Percentiles rank a stretch among this genome's conserved stretches.
These are phyloP conservation scores for Oppia nitens DNA, from an alignment of 1,140 invertebrate genomes.

Conservation along the genomic window DNA sequence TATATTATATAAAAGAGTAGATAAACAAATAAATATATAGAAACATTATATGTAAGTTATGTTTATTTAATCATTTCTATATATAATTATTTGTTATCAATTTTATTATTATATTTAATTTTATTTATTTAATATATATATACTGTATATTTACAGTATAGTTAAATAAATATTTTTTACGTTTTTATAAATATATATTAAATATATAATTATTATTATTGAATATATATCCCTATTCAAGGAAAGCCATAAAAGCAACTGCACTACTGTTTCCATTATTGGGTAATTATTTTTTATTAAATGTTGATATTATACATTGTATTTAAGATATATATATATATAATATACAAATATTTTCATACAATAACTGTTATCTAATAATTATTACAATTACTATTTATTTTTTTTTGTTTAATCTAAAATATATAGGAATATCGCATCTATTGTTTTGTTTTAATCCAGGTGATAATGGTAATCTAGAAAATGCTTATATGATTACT, in stretches of 20 bases:
- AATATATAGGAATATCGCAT: slow-evolving; percentile 30
- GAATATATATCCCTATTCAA: slow-evolving; percentile 21
- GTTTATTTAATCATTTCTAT: no score
- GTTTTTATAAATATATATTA: no score
- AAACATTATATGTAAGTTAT: no score
- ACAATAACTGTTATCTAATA: neutral
- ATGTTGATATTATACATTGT: neutral
- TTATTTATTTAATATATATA: no score
- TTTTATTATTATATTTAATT: no score
- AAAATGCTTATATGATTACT: slow-evolving; percentile 31
- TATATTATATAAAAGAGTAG: no score
- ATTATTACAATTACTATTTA: neutral
- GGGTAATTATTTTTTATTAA: slow-evolving; percentile 21
- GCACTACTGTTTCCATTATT: slow-evolving; percentile 38
- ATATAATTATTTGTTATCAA: no score
- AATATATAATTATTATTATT: no score
- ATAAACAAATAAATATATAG: no score
- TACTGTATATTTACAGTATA: no score
- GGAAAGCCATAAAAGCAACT: slow-evolving; percentile 38
- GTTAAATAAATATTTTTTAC: no score
- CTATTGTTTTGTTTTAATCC: slow-evolving; percentile 36
- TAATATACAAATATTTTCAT: neutral
- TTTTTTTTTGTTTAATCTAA: neutral
- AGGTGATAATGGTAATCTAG: slow-evolving; percentile 22
- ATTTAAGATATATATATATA: neutral